Evolutionary conservation across 2,797 vertebrate genomes (phyloP).

Genomic region (Semaprochilodus insignis): DNA sequence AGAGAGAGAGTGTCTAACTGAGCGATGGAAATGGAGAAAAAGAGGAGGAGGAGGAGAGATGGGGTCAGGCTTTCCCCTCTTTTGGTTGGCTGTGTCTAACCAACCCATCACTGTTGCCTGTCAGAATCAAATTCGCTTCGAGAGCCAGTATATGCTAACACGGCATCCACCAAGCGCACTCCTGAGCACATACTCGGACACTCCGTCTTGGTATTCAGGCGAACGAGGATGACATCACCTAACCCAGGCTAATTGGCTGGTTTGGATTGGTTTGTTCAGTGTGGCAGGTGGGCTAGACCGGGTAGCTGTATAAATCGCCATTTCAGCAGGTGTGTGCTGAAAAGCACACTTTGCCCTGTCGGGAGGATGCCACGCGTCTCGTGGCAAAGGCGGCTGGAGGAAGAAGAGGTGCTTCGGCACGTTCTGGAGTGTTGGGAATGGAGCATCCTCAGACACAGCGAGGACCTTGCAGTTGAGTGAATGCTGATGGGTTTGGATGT

Average conservation of each 20-base stretch:
- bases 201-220: constrained; percentile 55
- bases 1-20: constrained; percentile 43
- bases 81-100: constrained; percentile 74
- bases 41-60: constrained; percentile 51
- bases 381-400: constrained; percentile 73
- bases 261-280: constrained; percentile 19
- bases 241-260: constrained; percentile 63
- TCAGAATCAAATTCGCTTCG: constrained; percentile 53
- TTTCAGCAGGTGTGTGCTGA: constrained; percentile 39
- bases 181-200: constrained; percentile 48
- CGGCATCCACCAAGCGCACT: constrained; percentile 46
- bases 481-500: neutral
- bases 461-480: constrained; percentile 79
- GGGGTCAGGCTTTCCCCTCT: constrained; percentile 55
- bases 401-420: constrained; percentile 72
- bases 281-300: constrained; percentile 59
- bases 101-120: constrained; percentile 52
- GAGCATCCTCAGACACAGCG: constrained; percentile 70
- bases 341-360: neutral
- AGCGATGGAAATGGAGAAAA: constrained; percentile 12
- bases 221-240: constrained; percentile 69
- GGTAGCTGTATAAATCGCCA: constrained; percentile 47
- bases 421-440: constrained; percentile 72
- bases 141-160: constrained; percentile 14
- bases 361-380: constrained; percentile 73